These are phyloP conservation scores for Caenorhabditis sp. DNA, from an alignment of 2,888 invertebrate genomes.

Conservation along the genomic window DNA sequence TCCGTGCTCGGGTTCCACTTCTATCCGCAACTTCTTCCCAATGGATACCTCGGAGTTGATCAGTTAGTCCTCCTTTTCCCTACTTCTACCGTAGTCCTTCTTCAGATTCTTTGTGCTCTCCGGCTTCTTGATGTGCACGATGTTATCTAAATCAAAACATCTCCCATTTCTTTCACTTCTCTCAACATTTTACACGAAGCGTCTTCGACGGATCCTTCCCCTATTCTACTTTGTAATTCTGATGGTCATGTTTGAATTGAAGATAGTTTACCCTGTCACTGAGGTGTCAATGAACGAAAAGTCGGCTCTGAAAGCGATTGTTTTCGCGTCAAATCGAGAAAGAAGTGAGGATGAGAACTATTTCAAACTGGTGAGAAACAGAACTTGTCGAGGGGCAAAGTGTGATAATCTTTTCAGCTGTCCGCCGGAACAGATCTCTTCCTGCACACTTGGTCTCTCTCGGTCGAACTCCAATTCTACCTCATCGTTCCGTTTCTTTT, in stretches of 20 bases:
- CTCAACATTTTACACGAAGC: constrained; percentile 17
- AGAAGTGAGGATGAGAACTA: constrained; percentile 26
- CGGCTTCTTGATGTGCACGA: constrained; percentile 52
- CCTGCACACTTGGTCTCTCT: constrained; percentile 71
- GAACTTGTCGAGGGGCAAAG: no score
- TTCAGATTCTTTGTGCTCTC: constrained; percentile 56
- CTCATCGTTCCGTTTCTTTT: constrained; percentile 64
- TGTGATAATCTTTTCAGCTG: no score
- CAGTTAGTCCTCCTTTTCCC: constrained; percentile 52
- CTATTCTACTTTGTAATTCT: constrained; percentile 27
- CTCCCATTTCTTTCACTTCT: constrained; percentile 10
- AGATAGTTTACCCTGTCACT: background rate
- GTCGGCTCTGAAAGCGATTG: constrained; percentile 20
- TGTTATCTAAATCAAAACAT: constrained; percentile 23
- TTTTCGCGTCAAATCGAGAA: constrained; percentile 29
- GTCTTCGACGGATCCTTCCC: constrained; percentile 34
- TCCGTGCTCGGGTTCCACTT: constrained; percentile 67
- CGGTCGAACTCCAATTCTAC: constrained; percentile 72
- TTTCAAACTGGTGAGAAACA: constrained; percentile 25
- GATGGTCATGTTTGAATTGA: background rate
- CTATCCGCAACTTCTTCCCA: constrained; percentile 52
- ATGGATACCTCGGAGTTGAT: constrained; percentile 70
- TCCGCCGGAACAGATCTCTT: constrained; percentile 57
- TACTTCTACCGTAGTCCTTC: background rate
- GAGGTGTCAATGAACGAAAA: background rate